These are phyloP conservation scores for Oophaga sylvatica DNA, from an alignment of 2,797 vertebrate genomes.

Conservation along the genomic window DNA sequence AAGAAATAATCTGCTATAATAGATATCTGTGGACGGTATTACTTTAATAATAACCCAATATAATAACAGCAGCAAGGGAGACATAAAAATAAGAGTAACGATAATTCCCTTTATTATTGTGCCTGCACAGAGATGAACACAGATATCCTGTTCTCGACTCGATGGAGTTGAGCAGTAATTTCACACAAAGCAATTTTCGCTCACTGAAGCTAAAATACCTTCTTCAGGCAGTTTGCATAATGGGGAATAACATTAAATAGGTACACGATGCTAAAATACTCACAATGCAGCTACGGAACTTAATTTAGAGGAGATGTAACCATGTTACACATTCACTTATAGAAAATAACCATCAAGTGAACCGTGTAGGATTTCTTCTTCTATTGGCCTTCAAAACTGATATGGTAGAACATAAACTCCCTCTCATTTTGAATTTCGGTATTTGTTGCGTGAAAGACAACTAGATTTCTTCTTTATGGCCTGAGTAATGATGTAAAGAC, in stretches of 20 bases:
- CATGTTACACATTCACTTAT: conserved; percentile 36
- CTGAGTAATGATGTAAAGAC: conserved; percentile 11
- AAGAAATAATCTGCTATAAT: conserved; percentile 25
- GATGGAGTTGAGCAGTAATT: conserved; percentile 47
- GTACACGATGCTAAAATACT: conserved; percentile 39
- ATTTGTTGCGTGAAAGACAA: conserved; percentile 25
- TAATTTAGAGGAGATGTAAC: conserved; percentile 15
- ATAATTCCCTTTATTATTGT: conserved; percentile 56
- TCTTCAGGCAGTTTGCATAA: conserved; percentile 43
- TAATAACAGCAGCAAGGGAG: conserved; percentile 36
- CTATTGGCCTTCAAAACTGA: conserved; percentile 22
- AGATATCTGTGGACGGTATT: not conserved
- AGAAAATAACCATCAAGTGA: conserved; percentile 47
- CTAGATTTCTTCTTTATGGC: not conserved
- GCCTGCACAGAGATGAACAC: conserved; percentile 30
- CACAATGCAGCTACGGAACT: conserved; percentile 40
- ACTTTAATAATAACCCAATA: conserved; percentile 47
- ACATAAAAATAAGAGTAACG: conserved; percentile 55
- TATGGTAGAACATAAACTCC: conserved; percentile 28
- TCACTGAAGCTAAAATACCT: conserved; percentile 43
- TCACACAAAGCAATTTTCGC: conserved; percentile 54
- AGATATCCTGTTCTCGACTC: conserved; percentile 33
- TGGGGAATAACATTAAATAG: conserved; percentile 48
- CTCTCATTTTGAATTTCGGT: conserved; percentile 1
- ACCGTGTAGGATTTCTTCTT: conserved; percentile 37